Conservation (phyloP, 2,113 vertebrate species). For the Meriones unguiculatus region DNA sequence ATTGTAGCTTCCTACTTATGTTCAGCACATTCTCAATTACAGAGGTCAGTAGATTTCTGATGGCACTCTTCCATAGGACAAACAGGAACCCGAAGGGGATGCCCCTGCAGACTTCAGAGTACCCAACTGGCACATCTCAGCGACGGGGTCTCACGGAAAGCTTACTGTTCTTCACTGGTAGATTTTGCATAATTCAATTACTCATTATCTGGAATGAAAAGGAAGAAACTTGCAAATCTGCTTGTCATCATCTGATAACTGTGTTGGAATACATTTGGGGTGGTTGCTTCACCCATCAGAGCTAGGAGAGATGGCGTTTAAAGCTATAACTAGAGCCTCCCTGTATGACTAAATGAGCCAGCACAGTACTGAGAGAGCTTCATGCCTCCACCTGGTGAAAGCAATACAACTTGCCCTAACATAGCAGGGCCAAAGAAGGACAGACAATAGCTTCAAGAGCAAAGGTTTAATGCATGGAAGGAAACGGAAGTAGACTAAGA, state of each 20-base stretch:
- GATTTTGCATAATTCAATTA: neutral
- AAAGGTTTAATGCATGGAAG: neutral
- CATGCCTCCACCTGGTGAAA: neutral
- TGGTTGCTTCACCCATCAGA: neutral
- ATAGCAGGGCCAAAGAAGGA: neutral
- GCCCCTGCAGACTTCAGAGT: neutral
- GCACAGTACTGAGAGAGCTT: neutral
- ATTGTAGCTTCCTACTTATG: neutral
- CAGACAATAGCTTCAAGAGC: neutral
- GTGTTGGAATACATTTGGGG: neutral
- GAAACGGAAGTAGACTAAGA: neutral
- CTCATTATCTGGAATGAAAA: conserved; percentile 34
- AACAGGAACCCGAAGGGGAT: neutral
- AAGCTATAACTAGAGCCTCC: neutral
- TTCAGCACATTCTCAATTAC: conserved; percentile 19
- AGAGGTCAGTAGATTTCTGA: neutral
- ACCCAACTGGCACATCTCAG: neutral
- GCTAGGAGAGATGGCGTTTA: neutral
- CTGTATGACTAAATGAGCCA: neutral
- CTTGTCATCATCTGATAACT: neutral
- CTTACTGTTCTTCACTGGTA: neutral
- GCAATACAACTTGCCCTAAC: neutral
- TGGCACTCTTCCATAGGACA: neutral
- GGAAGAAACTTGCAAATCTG: neutral
- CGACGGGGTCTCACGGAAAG: neutral